A percentile compares a stretch with the other conserved stretches of the same genome.
These are phyloP conservation scores for Brachyalestes nurse DNA, from an alignment of 2,797 vertebrate genomes.

Conservation along the genomic window DNA sequence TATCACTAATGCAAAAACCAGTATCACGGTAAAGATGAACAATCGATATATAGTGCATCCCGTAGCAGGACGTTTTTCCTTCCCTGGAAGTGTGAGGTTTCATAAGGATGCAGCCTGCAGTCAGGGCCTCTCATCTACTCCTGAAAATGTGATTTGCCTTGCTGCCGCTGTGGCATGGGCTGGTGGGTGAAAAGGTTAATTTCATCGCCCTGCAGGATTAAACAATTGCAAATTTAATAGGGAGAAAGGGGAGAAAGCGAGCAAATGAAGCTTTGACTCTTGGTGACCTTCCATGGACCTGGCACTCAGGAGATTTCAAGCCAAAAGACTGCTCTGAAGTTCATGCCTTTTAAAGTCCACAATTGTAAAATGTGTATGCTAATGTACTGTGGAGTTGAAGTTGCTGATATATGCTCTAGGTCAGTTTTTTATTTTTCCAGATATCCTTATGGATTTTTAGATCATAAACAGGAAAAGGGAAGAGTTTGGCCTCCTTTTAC, in stretches of 20 bases:
- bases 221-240: slow-evolving; percentile 64
- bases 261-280: slow-evolving; percentile 55
- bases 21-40: too few species aligned
- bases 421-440: background rate
- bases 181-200: slow-evolving; percentile 68
- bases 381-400: background rate
- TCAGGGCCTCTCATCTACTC: slow-evolving; percentile 26
- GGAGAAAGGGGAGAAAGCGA: slow-evolving; percentile 46
- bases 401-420: too few species aligned
- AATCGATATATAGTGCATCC: background rate
- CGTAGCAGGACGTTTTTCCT: background rate
- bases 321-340: background rate
- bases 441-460: background rate
- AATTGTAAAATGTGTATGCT: background rate
- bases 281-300: slow-evolving; percentile 48
- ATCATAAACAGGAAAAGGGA: background rate
- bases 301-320: slow-evolving; percentile 7
- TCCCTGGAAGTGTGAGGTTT: slow-evolving; percentile 33
- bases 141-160: slow-evolving; percentile 53
- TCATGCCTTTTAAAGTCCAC: background rate
- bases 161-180: slow-evolving; percentile 55
- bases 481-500: too few species aligned
- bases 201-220: slow-evolving; percentile 67
- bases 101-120: slow-evolving; percentile 25
- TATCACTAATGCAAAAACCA: too few species aligned